Evolutionary conservation across 1,140 invertebrate species (phyloP).

Genomic region (Triops cancriformis): DNA sequence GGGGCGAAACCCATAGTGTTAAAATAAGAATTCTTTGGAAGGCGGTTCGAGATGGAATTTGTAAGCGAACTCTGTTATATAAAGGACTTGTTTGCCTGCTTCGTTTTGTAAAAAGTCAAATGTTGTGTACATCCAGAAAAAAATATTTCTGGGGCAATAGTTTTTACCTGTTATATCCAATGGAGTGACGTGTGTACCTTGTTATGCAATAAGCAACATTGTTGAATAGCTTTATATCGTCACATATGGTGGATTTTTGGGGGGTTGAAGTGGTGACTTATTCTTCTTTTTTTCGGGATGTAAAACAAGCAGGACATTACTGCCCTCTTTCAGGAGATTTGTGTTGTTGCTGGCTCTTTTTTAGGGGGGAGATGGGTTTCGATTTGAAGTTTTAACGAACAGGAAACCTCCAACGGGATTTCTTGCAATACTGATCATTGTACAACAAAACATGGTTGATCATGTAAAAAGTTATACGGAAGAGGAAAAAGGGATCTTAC

Average conservation of each 20-base stretch:
- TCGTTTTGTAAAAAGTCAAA: neutral
- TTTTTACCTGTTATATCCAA: too few relatives aligned
- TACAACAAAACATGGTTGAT: neutral
- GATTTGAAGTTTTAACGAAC: neutral
- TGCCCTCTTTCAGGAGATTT: neutral
- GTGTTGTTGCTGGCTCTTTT: neutral
- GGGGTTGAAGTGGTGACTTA: too few relatives aligned
- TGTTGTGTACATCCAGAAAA: neutral
- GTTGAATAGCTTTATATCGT: neutral
- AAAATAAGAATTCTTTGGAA: too few relatives aligned
- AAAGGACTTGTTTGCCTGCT: neutral
- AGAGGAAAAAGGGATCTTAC: neutral
- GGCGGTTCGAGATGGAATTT: too few relatives aligned
- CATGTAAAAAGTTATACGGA: neutral
- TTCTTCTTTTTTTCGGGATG: neutral
- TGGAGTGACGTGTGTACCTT: neutral
- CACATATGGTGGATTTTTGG: neutral
- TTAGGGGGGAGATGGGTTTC: neutral
- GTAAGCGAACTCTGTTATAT: neutral
- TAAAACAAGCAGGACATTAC: neutral
- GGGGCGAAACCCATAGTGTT: too few relatives aligned
- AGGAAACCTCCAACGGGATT: neutral
- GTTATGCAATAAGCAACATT: neutral
- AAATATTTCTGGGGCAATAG: too few relatives aligned
- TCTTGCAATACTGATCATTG: neutral